phyloP scores from a whole-genome alignment of 2,797 vertebrate genomes.

The Syndactyla subalaris region DNA sequence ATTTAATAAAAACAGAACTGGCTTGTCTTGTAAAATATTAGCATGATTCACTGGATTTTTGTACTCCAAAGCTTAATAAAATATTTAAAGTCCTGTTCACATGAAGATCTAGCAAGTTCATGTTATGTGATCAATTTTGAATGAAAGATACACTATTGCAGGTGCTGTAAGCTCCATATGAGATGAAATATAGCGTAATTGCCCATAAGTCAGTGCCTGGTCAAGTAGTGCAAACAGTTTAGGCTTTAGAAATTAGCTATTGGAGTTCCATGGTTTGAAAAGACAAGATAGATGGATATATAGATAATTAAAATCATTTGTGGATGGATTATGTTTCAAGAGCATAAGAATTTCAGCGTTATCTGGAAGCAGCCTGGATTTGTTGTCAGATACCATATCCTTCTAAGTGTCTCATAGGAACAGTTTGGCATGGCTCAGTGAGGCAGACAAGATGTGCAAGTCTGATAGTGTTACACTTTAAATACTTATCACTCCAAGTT shows the following conservation, averaged over 20 bases:
- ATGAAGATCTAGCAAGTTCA: background rate
- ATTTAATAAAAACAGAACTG: background rate
- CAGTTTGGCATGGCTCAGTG: constrained; percentile 3
- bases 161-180: background rate
- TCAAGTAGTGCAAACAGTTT: constrained; percentile 1
- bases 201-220: background rate
- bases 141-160: background rate
- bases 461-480: constrained; percentile 8
- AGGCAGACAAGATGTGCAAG: constrained; percentile 22
- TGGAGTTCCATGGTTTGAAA: background rate
- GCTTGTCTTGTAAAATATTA: constrained; percentile 9
- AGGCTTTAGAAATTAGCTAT: constrained; percentile 4
- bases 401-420: background rate
- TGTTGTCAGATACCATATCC: constrained; percentile 35
- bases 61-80: constrained; percentile 7
- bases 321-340: constrained; percentile 23
- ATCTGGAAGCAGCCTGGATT: constrained; percentile 7
- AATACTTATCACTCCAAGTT: background rate
- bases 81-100: constrained; percentile 21
- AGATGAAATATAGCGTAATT: background rate
- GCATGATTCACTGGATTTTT: background rate
- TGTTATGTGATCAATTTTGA: constrained; percentile 23
- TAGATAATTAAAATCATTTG: constrained; percentile 21
- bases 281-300: background rate
- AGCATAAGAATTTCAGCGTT: background rate